phyloP scores from a whole-genome alignment of 1,140 invertebrate species.

The Papilio polytes region DNA sequence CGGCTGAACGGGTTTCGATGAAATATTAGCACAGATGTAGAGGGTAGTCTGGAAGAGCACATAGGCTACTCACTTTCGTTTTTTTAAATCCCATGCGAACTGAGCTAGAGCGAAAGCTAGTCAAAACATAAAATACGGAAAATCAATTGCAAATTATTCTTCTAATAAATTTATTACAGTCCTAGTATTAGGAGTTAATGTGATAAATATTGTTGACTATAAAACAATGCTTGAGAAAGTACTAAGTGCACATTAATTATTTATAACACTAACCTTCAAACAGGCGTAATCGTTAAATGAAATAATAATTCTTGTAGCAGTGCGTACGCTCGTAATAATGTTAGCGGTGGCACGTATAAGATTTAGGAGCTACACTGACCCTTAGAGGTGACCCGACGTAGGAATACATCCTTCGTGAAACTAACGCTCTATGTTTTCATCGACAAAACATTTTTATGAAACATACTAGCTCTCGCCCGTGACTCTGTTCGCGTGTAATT shows the following conservation, averaged over 20 bases:
- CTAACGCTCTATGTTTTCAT: slow-evolving; percentile 48
- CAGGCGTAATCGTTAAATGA: slow-evolving; percentile 56
- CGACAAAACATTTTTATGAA: neutral
- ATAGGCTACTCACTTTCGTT: too few relatives aligned
- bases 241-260: slow-evolving; percentile 41
- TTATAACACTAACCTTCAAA: slow-evolving; percentile 40
- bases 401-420: slow-evolving; percentile 64
- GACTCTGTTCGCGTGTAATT: too few relatives aligned
- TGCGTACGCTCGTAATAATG: slow-evolving; percentile 57
- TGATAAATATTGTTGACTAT: neutral
- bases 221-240: neutral
- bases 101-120: too few relatives aligned
- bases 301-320: slow-evolving; percentile 62
- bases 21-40: too few relatives aligned
- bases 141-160: neutral
- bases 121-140: neutral
- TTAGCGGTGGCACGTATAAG: slow-evolving; percentile 63
- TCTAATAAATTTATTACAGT: neutral
- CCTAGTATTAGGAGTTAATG: neutral
- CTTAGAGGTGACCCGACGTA: slow-evolving; percentile 57
- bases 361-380: slow-evolving; percentile 56
- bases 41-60: too few relatives aligned
- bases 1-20: too few relatives aligned
- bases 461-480: too few relatives aligned
- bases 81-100: too few relatives aligned